Evolutionary conservation across 30 jellyfish, hydroid and myxozoan genomes (phyloP).

Genomic region (Hydra vulgaris): DNA sequence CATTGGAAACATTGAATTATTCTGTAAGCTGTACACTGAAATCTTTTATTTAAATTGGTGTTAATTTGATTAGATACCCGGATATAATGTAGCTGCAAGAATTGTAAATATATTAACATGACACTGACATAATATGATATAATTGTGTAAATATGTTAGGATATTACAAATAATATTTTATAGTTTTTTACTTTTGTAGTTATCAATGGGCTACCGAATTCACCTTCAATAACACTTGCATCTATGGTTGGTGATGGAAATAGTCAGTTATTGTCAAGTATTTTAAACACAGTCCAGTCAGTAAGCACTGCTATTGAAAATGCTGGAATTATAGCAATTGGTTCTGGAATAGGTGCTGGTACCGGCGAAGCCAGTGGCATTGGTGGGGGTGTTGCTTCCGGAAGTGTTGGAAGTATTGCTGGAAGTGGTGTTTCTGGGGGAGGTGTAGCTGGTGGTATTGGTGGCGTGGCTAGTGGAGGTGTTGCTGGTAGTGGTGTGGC

Average conservation of each 20-base stretch:
- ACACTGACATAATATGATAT: too few species aligned
- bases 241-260: slow-evolving; percentile 65
- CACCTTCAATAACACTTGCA: slow-evolving; percentile 49
- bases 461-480: slow-evolving; percentile 22
- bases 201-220: slow-evolving; percentile 61
- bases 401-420: slow-evolving; percentile 6
- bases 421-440: slow-evolving; percentile 25
- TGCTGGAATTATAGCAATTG: slow-evolving; percentile 72
- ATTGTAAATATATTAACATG: too few species aligned
- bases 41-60: too few species aligned
- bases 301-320: slow-evolving; percentile 85
- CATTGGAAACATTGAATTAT: too few species aligned
- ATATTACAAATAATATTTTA: too few species aligned
- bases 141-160: too few species aligned
- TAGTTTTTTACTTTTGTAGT: slow-evolving; percentile 30
- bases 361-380: slow-evolving; percentile 18
- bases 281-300: slow-evolving; percentile 68
- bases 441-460: slow-evolving; percentile 20
- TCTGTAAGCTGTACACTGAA: too few species aligned
- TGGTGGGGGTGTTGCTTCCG: slow-evolving; percentile 3
- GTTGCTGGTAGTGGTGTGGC: slow-evolving; percentile 14
- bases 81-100: too few species aligned
- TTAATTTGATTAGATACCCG: too few species aligned
- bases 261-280: slow-evolving; percentile 30
- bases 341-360: slow-evolving; percentile 23